Evolutionary conservation across 2,113 vertebrate genomes (phyloP), one percentile per base, ranked within the genome.

Genomic region (Nasalis larvatus): DNA sequence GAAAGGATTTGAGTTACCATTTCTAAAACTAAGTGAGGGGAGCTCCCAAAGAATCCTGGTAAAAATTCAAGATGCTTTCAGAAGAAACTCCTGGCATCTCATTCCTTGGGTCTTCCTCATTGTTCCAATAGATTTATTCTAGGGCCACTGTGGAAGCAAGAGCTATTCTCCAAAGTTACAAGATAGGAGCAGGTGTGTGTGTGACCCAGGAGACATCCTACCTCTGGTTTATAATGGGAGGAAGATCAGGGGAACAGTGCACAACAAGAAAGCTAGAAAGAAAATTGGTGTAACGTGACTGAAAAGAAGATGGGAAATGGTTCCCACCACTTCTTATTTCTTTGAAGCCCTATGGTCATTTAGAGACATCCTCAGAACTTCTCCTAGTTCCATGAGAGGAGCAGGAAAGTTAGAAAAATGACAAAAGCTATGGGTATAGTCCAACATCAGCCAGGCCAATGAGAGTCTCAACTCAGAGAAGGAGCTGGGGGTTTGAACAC

Each of bases 211-310:
- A 84, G 47, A 68, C 1, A 47, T 8, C 17, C 21, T 45, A 42
- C 21, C 16, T 73, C 60, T 54, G 8, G 45, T 37, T 4, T n/a
- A 18, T 27, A 30, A 37, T 16, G 1, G 13, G 6, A 49, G 6
- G 45, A 42, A 0, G 8, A 27, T 73, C 21, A 6, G 23, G 94
- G 47, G 4, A 78, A 40, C 0, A 45, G 23, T 3, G 0, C 2
- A 13, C 35, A 77, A 66, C 27, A 68, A 37, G 18, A 78, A 69
- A 32, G 6, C 10, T 52, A 12, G 42, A 60, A 18, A 45, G 45
- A 3, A 81, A 85, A 4, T 27, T 77, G 66, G 42, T 18, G 0
- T 2, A 23, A 4, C 42, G 25, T 63, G 37, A 76, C 12, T 49
- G 49, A 80, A 42, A 78, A 25, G 10, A 49, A 49, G 27, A 77